phyloP scores from a whole-genome alignment of 1,140 invertebrate genomes.

The Diuraphis noxia region DNA sequence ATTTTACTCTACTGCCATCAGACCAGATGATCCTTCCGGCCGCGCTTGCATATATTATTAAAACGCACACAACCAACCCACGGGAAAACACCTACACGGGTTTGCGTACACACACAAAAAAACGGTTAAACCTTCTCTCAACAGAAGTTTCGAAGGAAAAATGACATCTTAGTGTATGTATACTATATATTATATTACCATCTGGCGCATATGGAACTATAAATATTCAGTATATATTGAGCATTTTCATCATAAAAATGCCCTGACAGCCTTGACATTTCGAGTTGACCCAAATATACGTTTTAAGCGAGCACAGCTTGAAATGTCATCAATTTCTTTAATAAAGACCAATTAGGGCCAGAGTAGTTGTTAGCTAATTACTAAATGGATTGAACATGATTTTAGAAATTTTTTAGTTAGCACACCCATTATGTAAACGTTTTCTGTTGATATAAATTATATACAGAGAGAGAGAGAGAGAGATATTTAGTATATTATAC shows the following conservation, averaged over 20 bases:
- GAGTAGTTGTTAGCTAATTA: conserved; percentile 6
- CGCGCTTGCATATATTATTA: conserved; percentile 1
- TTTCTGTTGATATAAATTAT: background rate
- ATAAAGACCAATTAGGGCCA: conserved; percentile 4
- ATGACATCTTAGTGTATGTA: background rate
- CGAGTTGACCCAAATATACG: conserved; percentile 18
- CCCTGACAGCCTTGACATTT: conserved; percentile 15
- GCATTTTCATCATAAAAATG: conserved; percentile 26
- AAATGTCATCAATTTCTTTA: conserved; percentile 23
- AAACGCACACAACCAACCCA: background rate
- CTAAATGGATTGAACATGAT: background rate
- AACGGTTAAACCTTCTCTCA: background rate
- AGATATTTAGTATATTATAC: background rate
- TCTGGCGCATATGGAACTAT: conserved; percentile 25
- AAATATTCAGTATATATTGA: background rate
- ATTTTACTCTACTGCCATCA: background rate
- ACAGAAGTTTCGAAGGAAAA: conserved; percentile 12
- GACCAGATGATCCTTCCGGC: conserved; percentile 39
- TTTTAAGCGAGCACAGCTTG: conserved; percentile 1
- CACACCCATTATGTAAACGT: background rate
- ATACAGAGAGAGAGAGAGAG: background rate
- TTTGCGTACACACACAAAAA: conserved; percentile 12
- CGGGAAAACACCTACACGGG: conserved; percentile 23
- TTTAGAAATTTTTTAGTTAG: background rate
- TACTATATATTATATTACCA: background rate